Percentiles rank a stretch among this genome's conserved stretches.
phyloP scores from a whole-genome alignment of 2,797 vertebrate species.

The Acanthurus tractus region DNA sequence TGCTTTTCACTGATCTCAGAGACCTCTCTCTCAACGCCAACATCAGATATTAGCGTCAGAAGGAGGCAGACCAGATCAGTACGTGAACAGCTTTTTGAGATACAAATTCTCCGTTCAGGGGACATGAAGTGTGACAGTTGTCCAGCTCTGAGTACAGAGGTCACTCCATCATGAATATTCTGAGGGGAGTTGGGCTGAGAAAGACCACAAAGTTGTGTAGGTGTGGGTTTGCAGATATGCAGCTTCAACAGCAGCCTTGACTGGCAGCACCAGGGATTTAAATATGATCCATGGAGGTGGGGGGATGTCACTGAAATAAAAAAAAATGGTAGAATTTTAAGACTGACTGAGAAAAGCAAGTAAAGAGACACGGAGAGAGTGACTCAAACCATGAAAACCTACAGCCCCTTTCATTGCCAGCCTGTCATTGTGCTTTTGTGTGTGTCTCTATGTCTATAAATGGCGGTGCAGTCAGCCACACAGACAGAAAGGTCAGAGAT shows the following conservation, averaged over 20 bases:
- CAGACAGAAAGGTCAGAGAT: slow-evolving; percentile 74
- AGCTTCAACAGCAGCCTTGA: slow-evolving; percentile 17
- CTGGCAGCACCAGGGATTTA: slow-evolving; percentile 27
- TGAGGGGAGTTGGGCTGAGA: slow-evolving; percentile 18
- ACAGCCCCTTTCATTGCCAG: slow-evolving; percentile 31
- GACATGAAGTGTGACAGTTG: slow-evolving; percentile 26
- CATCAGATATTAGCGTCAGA: neutral
- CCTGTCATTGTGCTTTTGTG: neutral
- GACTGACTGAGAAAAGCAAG: slow-evolving; percentile 56
- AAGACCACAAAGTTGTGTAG: neutral
- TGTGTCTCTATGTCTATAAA: slow-evolving; percentile 50
- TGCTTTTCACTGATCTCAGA: too few relatives aligned
- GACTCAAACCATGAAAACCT: slow-evolving; percentile 45
- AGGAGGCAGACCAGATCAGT: neutral
- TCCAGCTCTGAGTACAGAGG: slow-evolving; percentile 25
- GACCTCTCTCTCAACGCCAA: neutral
- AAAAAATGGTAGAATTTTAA: slow-evolving; percentile 34
- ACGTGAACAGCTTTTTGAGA: slow-evolving; percentile 34
- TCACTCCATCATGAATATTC: slow-evolving; percentile 48
- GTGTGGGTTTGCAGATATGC: slow-evolving; percentile 1
- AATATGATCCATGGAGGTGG: slow-evolving; percentile 28
- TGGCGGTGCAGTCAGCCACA: slow-evolving; percentile 52
- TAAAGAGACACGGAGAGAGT: slow-evolving; percentile 7
- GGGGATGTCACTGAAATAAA: slow-evolving; percentile 12
- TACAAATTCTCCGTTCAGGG: slow-evolving; percentile 14